These are phyloP conservation scores for Hirudo medicinalis DNA, from an alignment of 1,140 invertebrate species.

Conservation along the genomic window DNA sequence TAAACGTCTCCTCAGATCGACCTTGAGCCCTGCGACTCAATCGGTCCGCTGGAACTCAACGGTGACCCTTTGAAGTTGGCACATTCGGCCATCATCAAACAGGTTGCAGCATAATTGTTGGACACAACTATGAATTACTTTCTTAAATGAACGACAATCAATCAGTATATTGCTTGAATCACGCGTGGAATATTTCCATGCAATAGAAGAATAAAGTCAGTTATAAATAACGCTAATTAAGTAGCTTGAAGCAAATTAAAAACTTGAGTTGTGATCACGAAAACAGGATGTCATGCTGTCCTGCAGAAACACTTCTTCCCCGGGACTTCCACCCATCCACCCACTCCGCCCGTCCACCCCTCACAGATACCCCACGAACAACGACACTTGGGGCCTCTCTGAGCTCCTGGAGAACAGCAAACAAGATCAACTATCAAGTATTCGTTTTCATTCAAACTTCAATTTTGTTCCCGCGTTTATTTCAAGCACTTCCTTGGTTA, in stretches of 20 bases:
- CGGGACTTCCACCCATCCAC: conserved; percentile 35
- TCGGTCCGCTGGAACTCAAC: background rate
- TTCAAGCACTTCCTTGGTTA: no score
- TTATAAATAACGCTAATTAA: background rate
- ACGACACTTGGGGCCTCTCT: background rate
- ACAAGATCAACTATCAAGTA: conserved; percentile 13
- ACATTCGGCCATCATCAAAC: conserved; percentile 40
- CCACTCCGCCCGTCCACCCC: conserved; percentile 30
- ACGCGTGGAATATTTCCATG: background rate
- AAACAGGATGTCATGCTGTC: conserved; percentile 40
- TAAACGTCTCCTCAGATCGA: conserved; percentile 1
- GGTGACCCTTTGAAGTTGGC: conserved; percentile 36
- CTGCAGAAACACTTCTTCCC: conserved; percentile 36
- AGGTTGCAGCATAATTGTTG: conserved; percentile 26
- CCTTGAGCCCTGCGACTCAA: conserved; percentile 7
- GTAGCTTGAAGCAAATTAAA: background rate
- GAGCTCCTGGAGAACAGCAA: conserved; percentile 7
- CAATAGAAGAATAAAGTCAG: background rate
- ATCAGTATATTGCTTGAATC: background rate
- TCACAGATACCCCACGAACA: background rate
- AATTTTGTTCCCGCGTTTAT: background rate
- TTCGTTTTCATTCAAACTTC: background rate
- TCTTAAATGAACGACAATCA: background rate
- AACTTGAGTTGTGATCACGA: background rate
- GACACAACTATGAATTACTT: no score